Conservation (phyloP, 2,888 invertebrate genomes). For the Hermaeophaga mercurialis region DNA sequence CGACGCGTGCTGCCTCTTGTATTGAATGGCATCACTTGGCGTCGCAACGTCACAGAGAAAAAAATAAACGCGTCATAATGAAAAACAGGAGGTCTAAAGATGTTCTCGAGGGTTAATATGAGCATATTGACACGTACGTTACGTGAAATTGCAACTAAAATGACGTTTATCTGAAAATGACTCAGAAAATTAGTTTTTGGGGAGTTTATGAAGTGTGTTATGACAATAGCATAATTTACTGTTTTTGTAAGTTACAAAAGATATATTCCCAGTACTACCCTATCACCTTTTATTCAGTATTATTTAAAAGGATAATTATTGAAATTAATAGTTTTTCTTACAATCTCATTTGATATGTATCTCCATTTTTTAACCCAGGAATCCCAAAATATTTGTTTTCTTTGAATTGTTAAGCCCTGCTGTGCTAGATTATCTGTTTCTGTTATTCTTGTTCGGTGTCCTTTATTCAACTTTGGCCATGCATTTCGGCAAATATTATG, state of each 20-base stretch:
- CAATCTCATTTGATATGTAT: too few relatives aligned
- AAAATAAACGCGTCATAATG: conserved; percentile 46
- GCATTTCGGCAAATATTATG: conserved; percentile 26
- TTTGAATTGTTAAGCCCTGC: neutral
- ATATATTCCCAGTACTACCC: too few relatives aligned
- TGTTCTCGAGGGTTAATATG: conserved; percentile 28
- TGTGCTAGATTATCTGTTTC: conserved; percentile 13
- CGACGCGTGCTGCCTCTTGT: conserved; percentile 43
- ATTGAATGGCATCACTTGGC: conserved; percentile 28
- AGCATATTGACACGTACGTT: conserved; percentile 7
- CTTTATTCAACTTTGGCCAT: conserved; percentile 8
- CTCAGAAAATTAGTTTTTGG: neutral
- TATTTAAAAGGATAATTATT: too few relatives aligned
- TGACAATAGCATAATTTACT: too few relatives aligned
- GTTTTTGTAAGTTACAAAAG: too few relatives aligned
- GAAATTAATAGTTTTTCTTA: too few relatives aligned
- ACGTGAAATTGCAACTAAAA: conserved; percentile 9
- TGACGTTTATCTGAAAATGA: neutral
- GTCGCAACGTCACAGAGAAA: conserved; percentile 39
- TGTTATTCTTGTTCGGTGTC: conserved; percentile 18
- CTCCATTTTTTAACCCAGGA: too few relatives aligned
- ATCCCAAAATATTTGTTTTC: too few relatives aligned
- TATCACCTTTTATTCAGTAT: too few relatives aligned
- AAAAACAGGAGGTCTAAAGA: conserved; percentile 39
- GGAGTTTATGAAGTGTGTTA: too few relatives aligned